These are phyloP conservation scores for Phorcus lineatus DNA, from an alignment of 2,888 invertebrate genomes.

Conservation along the genomic window DNA sequence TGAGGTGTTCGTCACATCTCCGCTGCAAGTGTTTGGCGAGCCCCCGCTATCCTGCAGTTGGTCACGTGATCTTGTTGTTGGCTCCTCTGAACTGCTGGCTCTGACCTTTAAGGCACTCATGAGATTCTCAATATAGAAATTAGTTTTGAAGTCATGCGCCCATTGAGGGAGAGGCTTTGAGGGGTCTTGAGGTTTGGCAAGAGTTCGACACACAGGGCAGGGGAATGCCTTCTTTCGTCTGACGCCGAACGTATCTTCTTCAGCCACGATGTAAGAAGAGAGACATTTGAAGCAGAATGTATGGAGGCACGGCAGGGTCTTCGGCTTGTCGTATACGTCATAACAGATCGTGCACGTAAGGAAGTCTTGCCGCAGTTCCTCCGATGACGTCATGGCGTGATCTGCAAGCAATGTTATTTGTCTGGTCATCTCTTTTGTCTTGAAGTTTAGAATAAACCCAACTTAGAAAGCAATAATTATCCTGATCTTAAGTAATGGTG, in stretches of 20 bases:
- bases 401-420: no score
- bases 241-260: neutral
- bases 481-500: no score
- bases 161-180: neutral
- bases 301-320: neutral
- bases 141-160: neutral
- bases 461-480: no score
- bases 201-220: neutral
- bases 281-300: conserved; percentile 1
- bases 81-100: neutral
- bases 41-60: no score
- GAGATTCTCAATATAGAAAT: neutral
- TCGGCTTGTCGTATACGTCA: neutral
- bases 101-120: neutral
- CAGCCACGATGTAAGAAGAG: neutral
- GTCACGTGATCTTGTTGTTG: no score
- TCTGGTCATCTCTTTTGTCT: no score
- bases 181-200: neutral
- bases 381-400: no score
- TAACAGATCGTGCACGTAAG: neutral
- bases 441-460: no score
- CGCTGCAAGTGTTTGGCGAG: no score
- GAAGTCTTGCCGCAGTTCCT: neutral
- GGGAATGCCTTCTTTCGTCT: neutral
- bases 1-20: no score